Base-by-base conservation (phyloP, 1,140 invertebrate species). In the Caenorhabditis latens region DNA sequence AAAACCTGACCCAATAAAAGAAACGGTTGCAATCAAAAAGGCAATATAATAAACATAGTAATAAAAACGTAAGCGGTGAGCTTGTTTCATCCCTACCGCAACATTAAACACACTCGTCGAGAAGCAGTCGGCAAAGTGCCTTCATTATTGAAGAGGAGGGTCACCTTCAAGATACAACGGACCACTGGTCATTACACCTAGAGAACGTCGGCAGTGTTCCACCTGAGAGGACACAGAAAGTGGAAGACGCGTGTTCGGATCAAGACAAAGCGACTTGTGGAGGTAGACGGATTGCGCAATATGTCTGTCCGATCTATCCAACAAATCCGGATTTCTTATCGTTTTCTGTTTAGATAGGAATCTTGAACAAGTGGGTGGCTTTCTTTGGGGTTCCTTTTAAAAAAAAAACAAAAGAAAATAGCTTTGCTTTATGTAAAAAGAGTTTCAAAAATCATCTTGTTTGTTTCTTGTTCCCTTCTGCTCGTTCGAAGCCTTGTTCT, bases 61-160 rank as follows among this genome's bases (percentile, higher is more conserved):
- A 79, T 79, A 79, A 48, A 79, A 50, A 53, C 50, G 11, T n/a
- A 79, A 50, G 71, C 71, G 71, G 71, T 16, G 71, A 79, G 71
- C 71, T 79, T 79, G 71, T 79, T 79, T 79, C 71, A 79, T 79
- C 71, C 11, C 71, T 79, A 79, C 71, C 71, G 71, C 71, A 79
- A 79, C 71, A 79, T 79, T 79, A 79, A 79, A 79, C 71, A 79
- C 71, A 9, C 19, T 16, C n/a, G 67, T 46, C 67, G 67, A 46
- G 67, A 71, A 79, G 71, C 19, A 79, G 46, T 32, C 71, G 71
- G 46, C 71, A 79, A 79, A 79, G 46, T 79, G 71, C 71, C 46
- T 79, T 46, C 46, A 79, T 79, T 79, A 79, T 79, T 79, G 71
- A 79, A 53, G 67, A 53, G 71, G 61, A 2, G 16, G 65, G 43